Evolutionary conservation across 2,113 vertebrate genomes (phyloP).

Genomic region (Illadopsis cleaveri): DNA sequence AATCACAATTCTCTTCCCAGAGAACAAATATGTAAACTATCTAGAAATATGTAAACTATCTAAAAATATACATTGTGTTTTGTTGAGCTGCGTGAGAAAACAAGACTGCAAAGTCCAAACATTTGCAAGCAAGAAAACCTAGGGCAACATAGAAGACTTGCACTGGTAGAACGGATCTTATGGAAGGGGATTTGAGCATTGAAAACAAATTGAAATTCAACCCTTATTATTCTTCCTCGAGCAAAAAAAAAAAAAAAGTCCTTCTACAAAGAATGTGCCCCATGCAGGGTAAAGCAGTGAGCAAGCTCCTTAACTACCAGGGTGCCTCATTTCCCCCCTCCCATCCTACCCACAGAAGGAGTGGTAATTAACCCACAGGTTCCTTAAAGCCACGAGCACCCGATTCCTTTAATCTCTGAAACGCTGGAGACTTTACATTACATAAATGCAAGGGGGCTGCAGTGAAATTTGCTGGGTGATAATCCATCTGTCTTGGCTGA

Average conservation of each 20-base stretch:
- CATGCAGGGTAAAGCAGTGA: background rate
- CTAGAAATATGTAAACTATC: too few species aligned
- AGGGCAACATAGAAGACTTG: too few species aligned
- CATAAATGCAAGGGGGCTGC: slow-evolving; percentile 6
- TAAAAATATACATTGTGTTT: too few species aligned
- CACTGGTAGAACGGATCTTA: background rate
- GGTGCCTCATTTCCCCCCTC: background rate
- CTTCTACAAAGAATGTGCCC: background rate
- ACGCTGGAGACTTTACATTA: background rate
- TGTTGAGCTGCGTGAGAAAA: too few species aligned
- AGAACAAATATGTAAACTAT: too few species aligned
- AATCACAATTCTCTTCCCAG: too few species aligned
- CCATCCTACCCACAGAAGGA: background rate
- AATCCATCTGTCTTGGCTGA: slow-evolving; percentile 51
- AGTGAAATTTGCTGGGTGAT: background rate
- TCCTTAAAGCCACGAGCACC: slow-evolving; percentile 26
- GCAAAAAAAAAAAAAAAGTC: background rate
- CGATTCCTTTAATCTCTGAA: slow-evolving; percentile 12
- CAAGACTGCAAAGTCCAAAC: too few species aligned
- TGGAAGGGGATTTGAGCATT: background rate
- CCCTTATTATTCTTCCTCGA: background rate
- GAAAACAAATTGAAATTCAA: background rate
- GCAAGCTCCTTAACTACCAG: background rate
- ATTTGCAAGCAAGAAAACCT: too few species aligned
- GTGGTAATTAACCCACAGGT: slow-evolving; percentile 38